phyloP scores from a whole-genome alignment of 2,888 invertebrate genomes.

The Orchesella flavescens region DNA sequence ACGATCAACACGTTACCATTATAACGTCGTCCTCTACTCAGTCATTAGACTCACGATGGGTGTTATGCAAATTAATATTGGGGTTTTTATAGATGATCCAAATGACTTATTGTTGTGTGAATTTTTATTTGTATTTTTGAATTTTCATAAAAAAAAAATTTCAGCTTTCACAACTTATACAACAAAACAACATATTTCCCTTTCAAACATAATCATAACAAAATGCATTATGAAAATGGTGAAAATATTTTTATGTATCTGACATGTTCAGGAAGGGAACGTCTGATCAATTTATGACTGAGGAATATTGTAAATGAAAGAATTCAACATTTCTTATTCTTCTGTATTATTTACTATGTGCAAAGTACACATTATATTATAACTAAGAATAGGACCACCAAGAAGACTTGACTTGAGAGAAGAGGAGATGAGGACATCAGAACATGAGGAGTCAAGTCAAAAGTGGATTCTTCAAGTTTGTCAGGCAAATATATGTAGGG shows the following conservation, averaged over 20 bases:
- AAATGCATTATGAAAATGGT: background rate
- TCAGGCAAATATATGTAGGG: background rate
- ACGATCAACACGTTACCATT: background rate
- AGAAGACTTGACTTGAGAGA: slow-evolving; percentile 25
- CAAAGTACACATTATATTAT: slow-evolving; percentile 17
- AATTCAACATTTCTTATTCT: slow-evolving; percentile 2
- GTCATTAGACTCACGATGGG: background rate
- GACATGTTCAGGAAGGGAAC: background rate
- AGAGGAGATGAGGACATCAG: no score
- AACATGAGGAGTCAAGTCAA: background rate
- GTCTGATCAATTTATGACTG: slow-evolving; percentile 36
- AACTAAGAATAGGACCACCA: slow-evolving; percentile 36
- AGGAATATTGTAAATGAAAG: slow-evolving; percentile 45
- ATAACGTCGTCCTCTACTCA: no score
- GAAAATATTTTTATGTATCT: background rate
- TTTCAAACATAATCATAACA: background rate
- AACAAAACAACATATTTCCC: background rate
- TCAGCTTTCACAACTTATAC: background rate
- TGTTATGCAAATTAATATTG: slow-evolving; percentile 43
- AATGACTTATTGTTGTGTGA: background rate
- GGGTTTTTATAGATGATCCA: background rate
- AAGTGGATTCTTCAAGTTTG: background rate
- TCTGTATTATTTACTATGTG: slow-evolving; percentile 33
- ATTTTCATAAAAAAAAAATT: background rate
- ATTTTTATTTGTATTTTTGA: background rate